Evolutionary conservation across 2,113 vertebrate species (phyloP).

Genomic region (Hystrix brachyura): DNA sequence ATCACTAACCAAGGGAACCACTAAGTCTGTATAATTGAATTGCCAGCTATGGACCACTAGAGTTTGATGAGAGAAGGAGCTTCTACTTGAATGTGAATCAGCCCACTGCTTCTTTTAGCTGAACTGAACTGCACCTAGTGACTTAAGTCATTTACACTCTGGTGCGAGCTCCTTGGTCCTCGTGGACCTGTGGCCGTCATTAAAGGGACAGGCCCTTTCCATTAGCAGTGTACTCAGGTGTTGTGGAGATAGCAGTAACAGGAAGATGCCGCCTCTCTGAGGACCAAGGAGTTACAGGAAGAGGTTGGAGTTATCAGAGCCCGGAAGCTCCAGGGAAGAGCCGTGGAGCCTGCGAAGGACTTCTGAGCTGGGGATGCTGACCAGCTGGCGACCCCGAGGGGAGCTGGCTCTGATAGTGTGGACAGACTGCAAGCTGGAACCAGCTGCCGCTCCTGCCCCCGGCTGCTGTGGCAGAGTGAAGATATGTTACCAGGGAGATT

Average conservation of each 20-base stretch:
- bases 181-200: background rate
- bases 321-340: background rate
- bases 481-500: too few relatives aligned
- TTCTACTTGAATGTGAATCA: slow-evolving; percentile 27
- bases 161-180: background rate
- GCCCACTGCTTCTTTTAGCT: background rate
- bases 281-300: background rate
- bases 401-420: background rate
- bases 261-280: background rate
- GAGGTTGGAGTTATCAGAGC: background rate
- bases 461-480: background rate
- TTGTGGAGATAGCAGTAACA: background rate
- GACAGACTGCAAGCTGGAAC: background rate
- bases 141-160: background rate
- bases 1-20: background rate
- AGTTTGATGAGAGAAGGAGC: background rate
- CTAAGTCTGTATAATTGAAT: background rate
- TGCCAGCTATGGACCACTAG: background rate
- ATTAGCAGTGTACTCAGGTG: background rate
- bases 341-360: background rate
- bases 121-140: background rate
- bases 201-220: background rate
- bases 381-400: background rate
- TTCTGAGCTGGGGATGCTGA: background rate
- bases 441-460: background rate